Evolutionary conservation across 2,797 vertebrate genomes (phyloP).

Genomic region (Sebastes matsubarae): DNA sequence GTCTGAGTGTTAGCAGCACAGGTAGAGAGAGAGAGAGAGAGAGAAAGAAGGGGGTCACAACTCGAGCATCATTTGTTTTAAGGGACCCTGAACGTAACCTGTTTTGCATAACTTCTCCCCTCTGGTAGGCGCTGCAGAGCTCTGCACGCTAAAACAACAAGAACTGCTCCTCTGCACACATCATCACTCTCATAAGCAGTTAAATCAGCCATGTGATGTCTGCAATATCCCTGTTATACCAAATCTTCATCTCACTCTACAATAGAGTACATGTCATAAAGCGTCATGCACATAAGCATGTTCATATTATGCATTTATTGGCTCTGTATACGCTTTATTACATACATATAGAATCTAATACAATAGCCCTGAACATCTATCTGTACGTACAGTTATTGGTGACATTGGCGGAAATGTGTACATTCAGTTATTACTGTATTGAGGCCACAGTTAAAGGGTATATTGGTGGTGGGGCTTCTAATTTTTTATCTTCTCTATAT

Average conservation of each 20-base stretch:
- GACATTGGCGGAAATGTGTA: not conserved
- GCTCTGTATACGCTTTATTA: not conserved
- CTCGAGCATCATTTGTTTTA: conserved; percentile 35
- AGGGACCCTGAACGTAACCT: not conserved
- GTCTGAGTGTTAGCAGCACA: conserved; percentile 38
- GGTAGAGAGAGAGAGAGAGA: not conserved
- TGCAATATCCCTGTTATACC: not conserved
- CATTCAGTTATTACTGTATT: not conserved
- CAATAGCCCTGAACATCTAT: not conserved
- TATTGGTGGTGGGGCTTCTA: not conserved
- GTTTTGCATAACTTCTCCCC: not conserved
- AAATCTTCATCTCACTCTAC: not conserved
- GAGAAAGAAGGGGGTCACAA: conserved; percentile 10
- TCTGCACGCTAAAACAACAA: not conserved
- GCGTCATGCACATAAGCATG: not conserved
- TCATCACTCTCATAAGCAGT: not conserved
- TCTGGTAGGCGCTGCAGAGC: not conserved
- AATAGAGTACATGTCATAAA: not conserved
- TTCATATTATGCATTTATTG: not conserved
- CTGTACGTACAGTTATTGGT: no score
- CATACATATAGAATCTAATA: not conserved
- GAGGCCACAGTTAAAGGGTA: not conserved
- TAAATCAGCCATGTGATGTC: not conserved
- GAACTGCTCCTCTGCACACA: not conserved
- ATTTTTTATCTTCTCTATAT: not conserved